Evolutionary conservation across 2,888 invertebrate genomes (phyloP), one percentile per base, ranked within the genome.

Genomic region (Diploptera punctata): DNA sequence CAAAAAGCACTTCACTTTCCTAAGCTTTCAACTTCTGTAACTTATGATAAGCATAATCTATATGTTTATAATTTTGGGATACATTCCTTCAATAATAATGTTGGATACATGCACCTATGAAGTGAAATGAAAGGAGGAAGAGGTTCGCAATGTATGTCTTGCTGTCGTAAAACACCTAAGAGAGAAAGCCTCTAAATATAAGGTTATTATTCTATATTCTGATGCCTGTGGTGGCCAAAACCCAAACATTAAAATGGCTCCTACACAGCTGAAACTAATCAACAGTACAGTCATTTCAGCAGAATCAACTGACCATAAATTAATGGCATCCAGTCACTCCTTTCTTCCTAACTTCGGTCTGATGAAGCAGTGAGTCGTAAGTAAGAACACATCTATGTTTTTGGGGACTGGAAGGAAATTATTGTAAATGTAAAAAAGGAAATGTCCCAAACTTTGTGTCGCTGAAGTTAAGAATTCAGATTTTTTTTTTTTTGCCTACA

Each of bases 31-130:
- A 38, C 38, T n/a, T n/a, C n/a, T n/a, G n/a, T n/a, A n/a, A n/a
- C n/a, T n/a, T n/a, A 38, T 38, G 7, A 49, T 49, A 49, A 49
- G n/a, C 16, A n/a, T 5, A 49, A 49, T 49, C 49, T 49, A 5
- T 49, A 49, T 49, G 49, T 49, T n/a, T 49, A 49, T 49, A 49
- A 49, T n/a, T 49, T 49, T 49, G 49, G 49, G 49, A n/a, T 49
- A 49, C 49, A 49, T 49, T 49, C 49, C 49, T 49, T 49, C 49
- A 49, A 49, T 49, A n/a, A 49, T 49, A 18, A 49, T 49, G 49
- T 49, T n/a, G 19, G 49, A 49, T 49, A 10, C 49, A 49, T 49
- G 49, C n/a, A 49, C 19, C 10, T 49, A 4, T 49, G 49, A n/a
- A n/a, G n/a, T n/a, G n/a, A 49, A 18, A 49, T 13, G 19, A 5